phyloP scores from a whole-genome alignment of 2,113 vertebrate species.

The Chunga burmeisteri region DNA sequence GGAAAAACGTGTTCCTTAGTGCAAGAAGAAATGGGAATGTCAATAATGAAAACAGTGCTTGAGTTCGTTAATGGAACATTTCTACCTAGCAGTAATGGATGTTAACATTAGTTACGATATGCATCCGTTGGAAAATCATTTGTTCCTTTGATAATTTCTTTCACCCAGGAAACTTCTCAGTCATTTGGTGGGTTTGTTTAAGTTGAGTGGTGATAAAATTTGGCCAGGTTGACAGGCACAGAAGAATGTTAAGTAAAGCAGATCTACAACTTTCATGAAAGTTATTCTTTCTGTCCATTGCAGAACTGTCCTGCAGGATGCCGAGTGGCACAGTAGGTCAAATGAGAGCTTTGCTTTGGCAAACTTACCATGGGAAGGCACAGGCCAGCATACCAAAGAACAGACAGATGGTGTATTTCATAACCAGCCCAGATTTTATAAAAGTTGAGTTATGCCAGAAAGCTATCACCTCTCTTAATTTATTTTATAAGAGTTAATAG shows the following conservation, averaged over 20 bases:
- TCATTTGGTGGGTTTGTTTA: not conserved
- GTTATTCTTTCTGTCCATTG: not conserved
- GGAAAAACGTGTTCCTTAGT: not conserved
- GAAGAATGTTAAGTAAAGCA: not conserved
- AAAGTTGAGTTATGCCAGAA: not conserved
- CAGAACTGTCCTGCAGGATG: not conserved
- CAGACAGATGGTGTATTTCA: not conserved
- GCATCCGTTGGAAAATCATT: not conserved
- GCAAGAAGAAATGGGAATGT: no score
- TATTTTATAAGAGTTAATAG: not conserved
- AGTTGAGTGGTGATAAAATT: no score
- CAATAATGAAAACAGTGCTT: not conserved
- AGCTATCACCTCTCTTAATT: not conserved
- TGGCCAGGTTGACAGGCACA: not conserved
- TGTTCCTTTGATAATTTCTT: not conserved
- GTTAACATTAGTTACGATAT: not conserved
- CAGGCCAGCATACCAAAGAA: not conserved
- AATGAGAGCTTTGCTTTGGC: not conserved
- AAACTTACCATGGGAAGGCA: not conserved
- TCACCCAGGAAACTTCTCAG: not conserved
- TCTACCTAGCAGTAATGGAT: not conserved
- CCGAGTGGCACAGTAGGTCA: not conserved
- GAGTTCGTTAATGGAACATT: no score
- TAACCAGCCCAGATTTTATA: not conserved
- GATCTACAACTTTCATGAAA: no score